Evolutionary conservation across 1,140 invertebrate genomes (phyloP).

Genomic region (Atta cephalotes): DNA sequence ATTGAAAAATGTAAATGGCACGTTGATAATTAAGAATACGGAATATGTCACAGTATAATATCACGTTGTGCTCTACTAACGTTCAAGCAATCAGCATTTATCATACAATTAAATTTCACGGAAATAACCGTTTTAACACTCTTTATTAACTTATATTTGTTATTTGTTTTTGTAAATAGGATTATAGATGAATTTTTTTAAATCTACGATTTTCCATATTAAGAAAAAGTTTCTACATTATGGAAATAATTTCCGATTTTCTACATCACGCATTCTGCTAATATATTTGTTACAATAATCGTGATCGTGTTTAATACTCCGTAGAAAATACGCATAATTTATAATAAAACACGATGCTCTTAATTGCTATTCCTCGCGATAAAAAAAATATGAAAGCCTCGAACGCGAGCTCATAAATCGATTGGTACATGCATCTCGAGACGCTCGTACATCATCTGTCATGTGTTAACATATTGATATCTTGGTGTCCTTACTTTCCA

Average conservation of each 20-base stretch:
- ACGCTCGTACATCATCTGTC: conserved; percentile 35
- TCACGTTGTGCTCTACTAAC: conserved; percentile 19
- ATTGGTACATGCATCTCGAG: conserved; percentile 37
- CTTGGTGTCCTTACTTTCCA: not conserved
- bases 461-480: conserved; percentile 6
- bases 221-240: not conserved
- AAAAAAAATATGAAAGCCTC: conserved; percentile 28
- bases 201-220: not conserved
- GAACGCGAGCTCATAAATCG: conserved; percentile 23
- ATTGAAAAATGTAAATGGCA: conserved; percentile 26
- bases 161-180: not conserved
- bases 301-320: not conserved
- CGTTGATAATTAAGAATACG: conserved; percentile 15
- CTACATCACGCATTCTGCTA: not conserved
- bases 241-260: not conserved
- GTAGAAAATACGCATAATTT: not conserved
- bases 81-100: not conserved
- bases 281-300: not conserved
- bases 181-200: no score
- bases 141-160: not conserved
- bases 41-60: conserved; percentile 8
- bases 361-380: conserved; percentile 1
- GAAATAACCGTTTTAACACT: not conserved
- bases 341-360: conserved; percentile 15
- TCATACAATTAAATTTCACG: conserved; percentile 2